Conservation (phyloP, 2,797 vertebrate genomes). For the Psittacula derbiana region DNA sequence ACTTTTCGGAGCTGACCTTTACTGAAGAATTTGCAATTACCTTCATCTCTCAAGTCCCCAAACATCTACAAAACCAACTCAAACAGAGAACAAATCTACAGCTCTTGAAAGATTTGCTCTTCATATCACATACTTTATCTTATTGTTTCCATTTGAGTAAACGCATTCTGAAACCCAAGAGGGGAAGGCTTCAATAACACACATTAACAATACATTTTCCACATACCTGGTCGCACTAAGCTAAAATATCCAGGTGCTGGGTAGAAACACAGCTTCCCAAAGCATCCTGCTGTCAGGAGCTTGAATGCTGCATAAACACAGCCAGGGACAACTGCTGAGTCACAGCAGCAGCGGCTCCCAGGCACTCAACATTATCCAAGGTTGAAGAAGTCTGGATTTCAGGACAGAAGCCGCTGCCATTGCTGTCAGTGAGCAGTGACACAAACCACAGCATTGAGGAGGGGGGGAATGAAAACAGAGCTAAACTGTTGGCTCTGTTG, state of each 20-base stretch:
- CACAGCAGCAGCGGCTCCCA: background rate
- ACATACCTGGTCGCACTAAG: background rate
- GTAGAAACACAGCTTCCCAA: conserved; percentile 2
- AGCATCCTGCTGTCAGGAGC: conserved; percentile 2
- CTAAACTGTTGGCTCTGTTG: conserved; percentile 43
- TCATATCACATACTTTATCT: background rate
- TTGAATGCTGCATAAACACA: background rate
- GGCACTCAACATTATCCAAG: background rate
- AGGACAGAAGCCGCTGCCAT: background rate
- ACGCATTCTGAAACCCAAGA: background rate
- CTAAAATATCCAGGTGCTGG: background rate
- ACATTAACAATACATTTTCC: background rate
- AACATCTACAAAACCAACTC: background rate
- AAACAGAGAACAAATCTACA: background rate
- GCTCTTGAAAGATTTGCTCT: background rate
- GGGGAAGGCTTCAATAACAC: background rate
- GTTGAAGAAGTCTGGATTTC: conserved; percentile 21
- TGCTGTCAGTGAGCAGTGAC: background rate
- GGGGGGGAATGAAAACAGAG: background rate
- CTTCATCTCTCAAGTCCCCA: background rate
- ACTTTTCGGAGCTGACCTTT: background rate
- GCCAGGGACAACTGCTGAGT: background rate
- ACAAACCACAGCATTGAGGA: background rate
- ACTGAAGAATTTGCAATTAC: background rate
- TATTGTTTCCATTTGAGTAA: background rate